A percentile compares a stretch with the other conserved stretches of the same genome.
These are phyloP conservation scores for Notodonta ziczac DNA, from an alignment of 2,888 invertebrate genomes.

Conservation along the genomic window DNA sequence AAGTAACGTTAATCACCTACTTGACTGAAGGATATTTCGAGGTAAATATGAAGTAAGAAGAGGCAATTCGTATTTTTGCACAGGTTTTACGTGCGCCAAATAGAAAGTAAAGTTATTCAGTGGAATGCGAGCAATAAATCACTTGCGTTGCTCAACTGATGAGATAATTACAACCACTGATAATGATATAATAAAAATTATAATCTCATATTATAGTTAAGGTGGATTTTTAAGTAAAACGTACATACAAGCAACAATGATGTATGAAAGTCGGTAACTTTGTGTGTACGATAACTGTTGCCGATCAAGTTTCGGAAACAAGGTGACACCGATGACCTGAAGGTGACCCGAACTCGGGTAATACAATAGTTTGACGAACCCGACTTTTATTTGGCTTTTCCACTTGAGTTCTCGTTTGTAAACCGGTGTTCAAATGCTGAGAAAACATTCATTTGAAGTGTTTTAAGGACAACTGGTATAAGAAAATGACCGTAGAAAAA, in stretches of 20 bases:
- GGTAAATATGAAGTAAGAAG: constrained; percentile 10
- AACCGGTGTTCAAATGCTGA: constrained; percentile 11
- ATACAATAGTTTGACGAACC: constrained; percentile 71
- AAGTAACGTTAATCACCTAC: constrained; percentile 57
- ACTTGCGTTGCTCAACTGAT: constrained; percentile 15
- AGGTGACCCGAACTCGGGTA: constrained; percentile 70
- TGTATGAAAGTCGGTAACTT: constrained; percentile 65
- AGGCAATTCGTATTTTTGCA: constrained; percentile 25
- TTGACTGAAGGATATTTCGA: constrained; percentile 51
- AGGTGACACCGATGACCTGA: constrained; percentile 78
- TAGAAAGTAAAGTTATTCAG: constrained; percentile 17
- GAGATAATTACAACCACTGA: constrained; percentile 33
- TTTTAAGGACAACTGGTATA: too few relatives aligned
- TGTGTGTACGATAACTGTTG: constrained; percentile 66
- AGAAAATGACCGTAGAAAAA: background rate
- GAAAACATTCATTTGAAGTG: background rate
- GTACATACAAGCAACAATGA: constrained; percentile 51
- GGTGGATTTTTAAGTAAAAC: constrained; percentile 21
- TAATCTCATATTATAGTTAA: too few relatives aligned
- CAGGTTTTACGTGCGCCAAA: constrained; percentile 11
- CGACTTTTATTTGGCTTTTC: constrained; percentile 47
- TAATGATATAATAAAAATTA: constrained; percentile 12
- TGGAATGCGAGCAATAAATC: constrained; percentile 17
- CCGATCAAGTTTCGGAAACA: constrained; percentile 77
- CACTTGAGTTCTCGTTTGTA: constrained; percentile 35